Conservation (phyloP, 2,888 invertebrate species). For the Synergus umbraculus region DNA sequence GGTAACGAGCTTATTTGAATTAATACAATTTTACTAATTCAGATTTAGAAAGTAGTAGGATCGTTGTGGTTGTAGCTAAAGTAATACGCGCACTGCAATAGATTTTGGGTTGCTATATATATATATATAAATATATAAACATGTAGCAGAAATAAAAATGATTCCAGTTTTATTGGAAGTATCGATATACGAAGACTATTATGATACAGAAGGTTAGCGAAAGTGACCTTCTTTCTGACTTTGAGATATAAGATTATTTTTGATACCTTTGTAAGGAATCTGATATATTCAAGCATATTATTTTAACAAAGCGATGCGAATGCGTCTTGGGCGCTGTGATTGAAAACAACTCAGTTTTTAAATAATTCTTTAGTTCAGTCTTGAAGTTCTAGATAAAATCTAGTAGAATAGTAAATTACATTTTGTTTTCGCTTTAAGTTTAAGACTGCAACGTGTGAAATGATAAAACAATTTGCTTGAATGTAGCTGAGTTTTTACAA, state of each 20-base stretch:
- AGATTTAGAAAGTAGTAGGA: constrained; percentile 22
- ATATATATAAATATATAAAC: constrained; percentile 47
- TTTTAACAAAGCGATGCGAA: constrained; percentile 28
- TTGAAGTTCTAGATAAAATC: constrained; percentile 22
- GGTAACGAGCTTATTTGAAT: no score
- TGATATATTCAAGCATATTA: constrained; percentile 64
- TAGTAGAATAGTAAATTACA: constrained; percentile 36
- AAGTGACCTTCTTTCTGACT: constrained; percentile 54
- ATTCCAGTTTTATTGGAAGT: constrained; percentile 77
- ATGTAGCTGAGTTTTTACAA: constrained; percentile 63
- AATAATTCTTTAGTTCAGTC: neutral
- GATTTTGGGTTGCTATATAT: constrained; percentile 68
- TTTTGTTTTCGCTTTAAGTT: constrained; percentile 32
- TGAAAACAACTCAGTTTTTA: neutral
- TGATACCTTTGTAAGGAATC: constrained; percentile 66
- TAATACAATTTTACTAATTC: no score
- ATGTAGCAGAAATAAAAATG: constrained; percentile 63
- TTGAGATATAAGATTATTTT: constrained; percentile 66
- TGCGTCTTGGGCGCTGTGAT: neutral
- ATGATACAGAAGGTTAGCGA: constrained; percentile 49
- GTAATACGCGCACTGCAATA: constrained; percentile 67
- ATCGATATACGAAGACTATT: constrained; percentile 70
- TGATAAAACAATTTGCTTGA: constrained; percentile 61
- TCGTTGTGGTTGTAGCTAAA: constrained; percentile 57
- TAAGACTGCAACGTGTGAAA: constrained; percentile 21